These are phyloP conservation scores for Semaprochilodus insignis DNA, from an alignment of 2,797 vertebrate species.

Conservation along the genomic window DNA sequence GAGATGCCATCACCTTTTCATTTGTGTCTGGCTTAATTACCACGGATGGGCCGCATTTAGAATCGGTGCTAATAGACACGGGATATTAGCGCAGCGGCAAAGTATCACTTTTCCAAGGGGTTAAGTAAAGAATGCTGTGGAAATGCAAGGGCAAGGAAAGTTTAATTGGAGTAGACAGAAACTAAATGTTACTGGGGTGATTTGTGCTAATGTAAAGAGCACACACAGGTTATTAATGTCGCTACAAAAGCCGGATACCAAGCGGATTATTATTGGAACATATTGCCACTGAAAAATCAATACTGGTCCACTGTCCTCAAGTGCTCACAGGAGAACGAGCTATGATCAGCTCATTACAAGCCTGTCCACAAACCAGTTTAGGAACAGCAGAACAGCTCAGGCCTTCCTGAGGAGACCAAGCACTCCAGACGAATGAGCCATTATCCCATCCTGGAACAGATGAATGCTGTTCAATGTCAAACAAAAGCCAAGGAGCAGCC, in stretches of 20 bases:
- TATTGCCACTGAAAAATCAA: neutral
- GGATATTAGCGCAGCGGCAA: constrained; percentile 36
- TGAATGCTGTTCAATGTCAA: neutral
- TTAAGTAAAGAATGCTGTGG: constrained; percentile 45
- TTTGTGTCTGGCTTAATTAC: constrained; percentile 55
- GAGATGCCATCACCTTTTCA: constrained; percentile 58
- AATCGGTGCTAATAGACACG: constrained; percentile 42
- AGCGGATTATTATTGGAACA: neutral
- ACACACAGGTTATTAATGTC: neutral
- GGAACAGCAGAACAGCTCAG: neutral
- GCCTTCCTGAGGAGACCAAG: neutral
- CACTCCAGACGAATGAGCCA: neutral
- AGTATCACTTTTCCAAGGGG: constrained; percentile 32
- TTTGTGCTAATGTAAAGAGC: constrained; percentile 4
- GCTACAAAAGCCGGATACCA: neutral
- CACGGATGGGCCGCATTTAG: constrained; percentile 36
- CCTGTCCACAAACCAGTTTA: neutral
- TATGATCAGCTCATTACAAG: neutral
- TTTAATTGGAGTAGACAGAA: constrained; percentile 28
- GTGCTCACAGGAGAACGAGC: neutral
- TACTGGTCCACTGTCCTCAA: neutral
- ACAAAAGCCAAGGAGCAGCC: constrained; percentile 4
- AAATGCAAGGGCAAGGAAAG: constrained; percentile 1
- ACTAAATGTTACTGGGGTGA: neutral
- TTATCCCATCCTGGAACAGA: neutral